phyloP scores from a whole-genome alignment of 2,113 vertebrate genomes.

The Macroglossus sobrinus region DNA sequence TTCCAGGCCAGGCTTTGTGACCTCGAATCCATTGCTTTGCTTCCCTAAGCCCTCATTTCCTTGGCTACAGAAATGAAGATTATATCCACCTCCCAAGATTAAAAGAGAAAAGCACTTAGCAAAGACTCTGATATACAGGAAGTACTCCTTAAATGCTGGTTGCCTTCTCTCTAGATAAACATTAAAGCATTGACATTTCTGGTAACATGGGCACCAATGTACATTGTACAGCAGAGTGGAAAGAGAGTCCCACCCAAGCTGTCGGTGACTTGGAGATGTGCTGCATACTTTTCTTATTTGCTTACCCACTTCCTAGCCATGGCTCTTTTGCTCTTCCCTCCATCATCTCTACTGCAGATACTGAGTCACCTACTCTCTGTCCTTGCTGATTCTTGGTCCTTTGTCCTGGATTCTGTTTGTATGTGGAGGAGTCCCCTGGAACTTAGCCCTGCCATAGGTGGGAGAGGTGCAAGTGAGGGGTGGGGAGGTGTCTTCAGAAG shows the following conservation, averaged over 20 bases:
- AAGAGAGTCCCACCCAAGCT: background rate
- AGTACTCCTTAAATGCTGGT: background rate
- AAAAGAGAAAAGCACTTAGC: background rate
- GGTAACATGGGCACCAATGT: background rate
- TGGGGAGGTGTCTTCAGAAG: background rate
- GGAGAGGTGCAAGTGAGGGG: background rate
- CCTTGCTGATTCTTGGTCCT: background rate
- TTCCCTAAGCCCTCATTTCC: slow-evolving; percentile 38
- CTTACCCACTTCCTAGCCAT: background rate
- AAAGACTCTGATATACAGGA: background rate
- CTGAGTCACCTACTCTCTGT: background rate
- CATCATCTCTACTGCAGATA: background rate
- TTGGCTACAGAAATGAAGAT: slow-evolving; percentile 43
- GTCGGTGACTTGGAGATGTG: background rate
- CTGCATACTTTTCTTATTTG: background rate
- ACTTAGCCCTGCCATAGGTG: background rate
- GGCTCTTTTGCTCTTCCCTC: background rate
- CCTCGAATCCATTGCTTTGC: background rate
- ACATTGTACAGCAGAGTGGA: too few relatives aligned
- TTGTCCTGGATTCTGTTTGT: background rate
- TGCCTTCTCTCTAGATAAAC: background rate
- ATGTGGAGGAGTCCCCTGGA: background rate
- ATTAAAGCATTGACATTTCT: background rate
- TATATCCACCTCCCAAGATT: background rate
- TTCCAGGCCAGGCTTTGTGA: background rate